These are phyloP conservation scores for Manis crassicaudata DNA, from an alignment of 2,797 vertebrate genomes.

Conservation along the genomic window DNA sequence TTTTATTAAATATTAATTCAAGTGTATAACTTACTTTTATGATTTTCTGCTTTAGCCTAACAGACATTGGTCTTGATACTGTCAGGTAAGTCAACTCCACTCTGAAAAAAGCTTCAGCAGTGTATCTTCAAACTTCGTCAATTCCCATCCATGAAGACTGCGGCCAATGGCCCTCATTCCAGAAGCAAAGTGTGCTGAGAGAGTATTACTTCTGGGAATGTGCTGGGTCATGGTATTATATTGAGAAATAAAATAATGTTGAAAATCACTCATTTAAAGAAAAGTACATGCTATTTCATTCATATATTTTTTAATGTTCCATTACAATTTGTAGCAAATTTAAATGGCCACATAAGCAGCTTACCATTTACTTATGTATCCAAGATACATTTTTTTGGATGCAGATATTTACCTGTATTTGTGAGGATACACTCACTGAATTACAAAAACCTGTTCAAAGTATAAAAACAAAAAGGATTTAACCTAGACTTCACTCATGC, in stretches of 20 bases:
- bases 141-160: not conserved
- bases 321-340: not conserved
- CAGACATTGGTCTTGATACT: not conserved
- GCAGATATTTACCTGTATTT: not conserved
- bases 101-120: not conserved
- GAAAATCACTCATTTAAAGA: not conserved
- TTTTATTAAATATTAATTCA: slow-evolving; percentile 5
- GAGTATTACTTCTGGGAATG: not conserved
- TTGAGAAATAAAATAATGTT: not conserved
- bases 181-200: not conserved
- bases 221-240: not conserved
- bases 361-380: not conserved
- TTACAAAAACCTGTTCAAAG: not conserved
- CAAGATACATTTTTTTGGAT: not conserved
- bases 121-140: not conserved
- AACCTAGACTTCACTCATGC: not conserved
- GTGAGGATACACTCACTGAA: not conserved
- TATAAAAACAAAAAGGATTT: slow-evolving; percentile 3
- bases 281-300: not conserved
- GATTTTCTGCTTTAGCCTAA: not conserved
- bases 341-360: not conserved
- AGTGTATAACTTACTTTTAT: not conserved
- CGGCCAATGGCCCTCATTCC: not conserved
- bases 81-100: not conserved
- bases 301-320: not conserved